A percentile compares a stretch with the other conserved stretches of the same genome.
These are phyloP conservation scores for Prunella strophiata DNA, from an alignment of 2,797 vertebrate genomes.

Conservation along the genomic window DNA sequence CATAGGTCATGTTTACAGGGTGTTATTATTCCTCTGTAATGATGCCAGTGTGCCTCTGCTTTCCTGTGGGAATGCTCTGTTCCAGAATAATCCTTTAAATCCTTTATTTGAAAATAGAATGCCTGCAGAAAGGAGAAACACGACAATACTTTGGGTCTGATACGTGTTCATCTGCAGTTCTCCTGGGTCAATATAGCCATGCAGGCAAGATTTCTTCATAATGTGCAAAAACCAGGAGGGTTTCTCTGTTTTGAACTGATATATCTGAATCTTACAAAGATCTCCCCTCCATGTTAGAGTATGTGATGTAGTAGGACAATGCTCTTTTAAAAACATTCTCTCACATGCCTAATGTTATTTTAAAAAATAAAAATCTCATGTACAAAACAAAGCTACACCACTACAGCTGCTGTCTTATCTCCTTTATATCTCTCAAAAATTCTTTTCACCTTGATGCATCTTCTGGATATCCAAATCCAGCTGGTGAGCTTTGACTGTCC, in stretches of 20 bases:
- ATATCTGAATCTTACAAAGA: background rate
- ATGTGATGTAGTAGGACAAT: background rate
- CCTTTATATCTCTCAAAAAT: background rate
- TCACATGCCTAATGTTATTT: background rate
- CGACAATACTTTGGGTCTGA: background rate
- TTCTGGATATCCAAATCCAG: background rate
- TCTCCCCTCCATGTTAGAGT: background rate
- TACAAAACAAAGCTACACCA: background rate
- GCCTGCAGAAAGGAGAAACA: background rate
- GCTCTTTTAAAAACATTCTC: background rate
- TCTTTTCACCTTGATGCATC: background rate
- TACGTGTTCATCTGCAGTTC: background rate
- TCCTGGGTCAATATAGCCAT: background rate
- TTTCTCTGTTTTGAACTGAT: background rate
- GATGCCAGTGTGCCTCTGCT: slow-evolving; percentile 7
- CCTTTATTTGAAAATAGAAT: slow-evolving; percentile 22
- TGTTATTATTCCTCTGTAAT: slow-evolving; percentile 27
- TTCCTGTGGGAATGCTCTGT: slow-evolving; percentile 37
- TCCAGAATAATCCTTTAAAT: slow-evolving; percentile 40
- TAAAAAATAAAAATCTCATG: background rate
- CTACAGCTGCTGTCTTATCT: background rate
- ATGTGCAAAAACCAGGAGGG: background rate
- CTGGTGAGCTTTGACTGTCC: background rate
- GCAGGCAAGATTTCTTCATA: background rate
- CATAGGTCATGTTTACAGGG: slow-evolving; percentile 16